Evolutionary conservation across 1,140 invertebrate genomes (phyloP).

Genomic region (Paraescarpia echinospica): DNA sequence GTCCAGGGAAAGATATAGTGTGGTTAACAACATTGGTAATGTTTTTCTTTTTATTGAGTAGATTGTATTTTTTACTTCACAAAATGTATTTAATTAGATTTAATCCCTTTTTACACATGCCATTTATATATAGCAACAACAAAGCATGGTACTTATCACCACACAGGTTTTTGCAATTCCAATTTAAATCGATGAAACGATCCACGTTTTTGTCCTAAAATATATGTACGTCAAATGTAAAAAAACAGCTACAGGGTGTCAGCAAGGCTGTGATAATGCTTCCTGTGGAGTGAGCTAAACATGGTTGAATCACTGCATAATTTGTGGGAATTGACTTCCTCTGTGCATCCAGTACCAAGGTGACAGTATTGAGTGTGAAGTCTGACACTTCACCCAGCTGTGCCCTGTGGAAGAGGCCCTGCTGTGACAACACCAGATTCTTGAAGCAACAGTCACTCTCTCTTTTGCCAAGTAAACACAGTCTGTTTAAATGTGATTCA

Average conservation of each 20-base stretch:
- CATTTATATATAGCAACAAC: too few relatives aligned
- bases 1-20: neutral
- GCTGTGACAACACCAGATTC: neutral
- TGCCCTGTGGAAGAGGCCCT: neutral
- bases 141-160: too few relatives aligned
- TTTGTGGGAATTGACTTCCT: neutral
- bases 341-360: neutral
- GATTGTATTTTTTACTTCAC: neutral
- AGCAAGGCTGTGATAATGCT: neutral
- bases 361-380: neutral
- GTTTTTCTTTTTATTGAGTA: neutral
- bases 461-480: neutral
- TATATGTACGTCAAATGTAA: neutral
- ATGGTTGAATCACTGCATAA: neutral
- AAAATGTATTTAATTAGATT: neutral
- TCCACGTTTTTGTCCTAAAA: neutral
- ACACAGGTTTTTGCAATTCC: neutral
- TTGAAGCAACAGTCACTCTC: neutral
- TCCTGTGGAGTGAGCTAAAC: neutral
- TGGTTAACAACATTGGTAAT: neutral
- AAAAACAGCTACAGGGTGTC: neutral
- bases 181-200: neutral
- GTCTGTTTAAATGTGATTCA: neutral
- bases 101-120: neutral
- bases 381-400: neutral